These are phyloP conservation scores for Danionella dracula DNA, from an alignment of 2,797 vertebrate genomes.

Conservation along the genomic window DNA sequence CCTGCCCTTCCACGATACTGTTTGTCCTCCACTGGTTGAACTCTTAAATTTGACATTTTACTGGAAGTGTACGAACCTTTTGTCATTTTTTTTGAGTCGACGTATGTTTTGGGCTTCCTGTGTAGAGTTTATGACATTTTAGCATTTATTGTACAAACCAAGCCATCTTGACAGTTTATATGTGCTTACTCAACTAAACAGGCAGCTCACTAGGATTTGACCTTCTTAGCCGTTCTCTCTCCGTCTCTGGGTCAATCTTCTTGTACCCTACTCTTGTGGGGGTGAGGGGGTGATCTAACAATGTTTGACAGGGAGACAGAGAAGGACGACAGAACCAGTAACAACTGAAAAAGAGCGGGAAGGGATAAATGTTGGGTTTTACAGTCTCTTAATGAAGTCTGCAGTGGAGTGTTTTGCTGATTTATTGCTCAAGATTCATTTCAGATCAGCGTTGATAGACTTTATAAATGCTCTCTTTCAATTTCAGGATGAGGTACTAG, in stretches of 20 bases:
- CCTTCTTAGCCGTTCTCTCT: slow-evolving; percentile 38
- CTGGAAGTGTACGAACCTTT: no score
- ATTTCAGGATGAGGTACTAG: background rate
- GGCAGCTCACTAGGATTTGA: slow-evolving; percentile 3
- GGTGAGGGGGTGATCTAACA: slow-evolving; percentile 56
- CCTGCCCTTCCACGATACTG: no score
- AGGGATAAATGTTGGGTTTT: background rate
- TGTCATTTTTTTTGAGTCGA: no score
- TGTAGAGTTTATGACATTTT: background rate
- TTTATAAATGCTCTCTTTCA: background rate
- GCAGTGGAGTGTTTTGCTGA: background rate
- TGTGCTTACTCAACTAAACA: background rate
- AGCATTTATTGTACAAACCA: background rate
- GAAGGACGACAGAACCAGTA: background rate
- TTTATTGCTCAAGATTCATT: background rate
- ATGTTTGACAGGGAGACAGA: slow-evolving; percentile 66
- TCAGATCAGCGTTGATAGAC: background rate
- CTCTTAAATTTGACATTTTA: no score
- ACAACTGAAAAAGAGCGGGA: slow-evolving; percentile 26
- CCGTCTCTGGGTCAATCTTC: slow-evolving; percentile 24
- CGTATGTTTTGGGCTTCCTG: background rate
- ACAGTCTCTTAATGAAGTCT: background rate
- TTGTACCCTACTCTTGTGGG: slow-evolving; percentile 36
- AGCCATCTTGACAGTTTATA: background rate
- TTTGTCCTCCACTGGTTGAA: no score